Evolutionary conservation across 2,113 vertebrate genomes (phyloP).

Genomic region (Ameiurus melas): DNA sequence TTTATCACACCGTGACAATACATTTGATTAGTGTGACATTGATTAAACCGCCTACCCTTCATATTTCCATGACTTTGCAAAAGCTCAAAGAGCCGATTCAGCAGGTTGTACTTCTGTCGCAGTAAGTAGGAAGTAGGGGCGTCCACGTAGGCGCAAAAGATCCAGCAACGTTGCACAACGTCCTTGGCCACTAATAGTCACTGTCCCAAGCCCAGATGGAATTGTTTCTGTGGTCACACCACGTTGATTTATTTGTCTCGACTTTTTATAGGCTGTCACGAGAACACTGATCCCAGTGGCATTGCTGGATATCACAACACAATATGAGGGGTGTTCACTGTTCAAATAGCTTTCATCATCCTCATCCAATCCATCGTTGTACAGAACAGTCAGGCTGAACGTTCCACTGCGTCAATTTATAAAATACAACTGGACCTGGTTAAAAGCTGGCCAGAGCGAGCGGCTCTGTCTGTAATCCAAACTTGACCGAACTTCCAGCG

Average conservation of each 20-base stretch:
- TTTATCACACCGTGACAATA: conserved; percentile 61
- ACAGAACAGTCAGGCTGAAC: conserved; percentile 42
- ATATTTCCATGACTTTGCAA: conserved; percentile 65
- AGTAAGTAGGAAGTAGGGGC: conserved; percentile 27
- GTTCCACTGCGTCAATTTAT: conserved; percentile 11
- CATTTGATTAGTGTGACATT: conserved; percentile 64
- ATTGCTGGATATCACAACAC: conserved; percentile 32
- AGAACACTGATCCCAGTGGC: conserved; percentile 21
- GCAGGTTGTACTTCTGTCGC: conserved; percentile 48
- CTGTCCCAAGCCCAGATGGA: background rate
- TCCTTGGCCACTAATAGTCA: conserved; percentile 2
- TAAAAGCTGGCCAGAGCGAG: conserved; percentile 46
- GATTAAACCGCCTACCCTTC: conserved; percentile 61
- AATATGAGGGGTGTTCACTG: too few relatives aligned
- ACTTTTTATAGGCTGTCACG: background rate
- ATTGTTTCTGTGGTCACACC: background rate
- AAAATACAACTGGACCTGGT: conserved; percentile 59
- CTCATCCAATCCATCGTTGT: conserved; percentile 53
- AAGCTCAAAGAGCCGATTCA: conserved; percentile 57
- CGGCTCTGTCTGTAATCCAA: conserved; percentile 31
- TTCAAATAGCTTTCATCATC: conserved; percentile 21
- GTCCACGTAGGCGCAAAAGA: background rate
- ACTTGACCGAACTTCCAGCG: conserved; percentile 41
- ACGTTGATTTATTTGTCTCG: background rate
- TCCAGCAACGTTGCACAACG: conserved; percentile 8